These are phyloP conservation scores for Pseudochirops corinnae DNA, from an alignment of 2,797 vertebrate species.

Conservation along the genomic window DNA sequence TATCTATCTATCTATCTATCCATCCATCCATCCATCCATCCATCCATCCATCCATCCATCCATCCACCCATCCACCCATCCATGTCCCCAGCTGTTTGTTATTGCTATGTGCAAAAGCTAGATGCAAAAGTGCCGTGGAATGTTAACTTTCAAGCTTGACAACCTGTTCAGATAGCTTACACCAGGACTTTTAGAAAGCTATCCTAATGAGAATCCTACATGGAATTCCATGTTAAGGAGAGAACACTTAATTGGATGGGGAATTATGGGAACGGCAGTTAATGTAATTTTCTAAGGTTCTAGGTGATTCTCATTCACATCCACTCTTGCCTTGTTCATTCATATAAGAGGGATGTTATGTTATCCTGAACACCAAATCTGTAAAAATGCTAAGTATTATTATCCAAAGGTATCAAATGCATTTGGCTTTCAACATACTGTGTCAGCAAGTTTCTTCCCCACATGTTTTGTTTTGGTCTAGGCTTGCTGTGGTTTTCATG, in stretches of 20 bases:
- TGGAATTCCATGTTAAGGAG: not conserved
- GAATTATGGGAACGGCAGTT: not conserved
- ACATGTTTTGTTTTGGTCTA: slow-evolving; percentile 1
- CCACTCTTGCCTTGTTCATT: not conserved
- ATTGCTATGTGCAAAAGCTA: not conserved
- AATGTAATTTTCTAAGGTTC: not conserved
- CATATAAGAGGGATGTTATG: not conserved
- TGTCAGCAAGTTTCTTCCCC: not conserved
- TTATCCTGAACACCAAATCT: not conserved
- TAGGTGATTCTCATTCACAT: not conserved
- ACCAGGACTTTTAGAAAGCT: not conserved
- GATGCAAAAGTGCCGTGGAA: not conserved
- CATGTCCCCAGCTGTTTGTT: not conserved
- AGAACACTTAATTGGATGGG: not conserved
- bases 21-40: too few species aligned
- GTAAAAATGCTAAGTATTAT: not conserved
- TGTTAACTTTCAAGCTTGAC: not conserved
- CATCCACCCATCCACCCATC: not conserved
- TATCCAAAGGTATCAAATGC: not conserved
- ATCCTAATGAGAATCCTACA: not conserved
- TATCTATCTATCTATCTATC: too few species aligned
- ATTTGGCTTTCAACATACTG: not conserved
- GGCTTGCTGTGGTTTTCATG: not conserved
- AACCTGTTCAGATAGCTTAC: not conserved
- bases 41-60: too few species aligned